Evolutionary conservation across 2,888 invertebrate species (phyloP).

Genomic region (Cryptocheilus praepositus): DNA sequence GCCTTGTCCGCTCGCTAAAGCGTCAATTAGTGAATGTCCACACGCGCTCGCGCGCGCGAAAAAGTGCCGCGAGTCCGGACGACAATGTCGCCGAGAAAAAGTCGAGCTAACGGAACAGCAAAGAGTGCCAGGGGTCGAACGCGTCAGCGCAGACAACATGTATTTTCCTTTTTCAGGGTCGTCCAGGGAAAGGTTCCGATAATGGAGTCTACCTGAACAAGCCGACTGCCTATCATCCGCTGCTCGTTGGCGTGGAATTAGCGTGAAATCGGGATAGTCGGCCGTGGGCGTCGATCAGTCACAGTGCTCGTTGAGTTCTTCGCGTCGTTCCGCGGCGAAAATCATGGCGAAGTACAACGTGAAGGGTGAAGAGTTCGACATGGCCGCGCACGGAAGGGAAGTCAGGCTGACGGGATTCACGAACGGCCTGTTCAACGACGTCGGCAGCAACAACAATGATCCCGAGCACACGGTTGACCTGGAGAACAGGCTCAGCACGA

Average conservation of each 20-base stretch:
- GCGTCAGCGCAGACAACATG: neutral
- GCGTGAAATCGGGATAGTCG: slow-evolving; percentile 15
- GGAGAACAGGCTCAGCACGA: slow-evolving; percentile 53
- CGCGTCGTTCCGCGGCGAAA: too few species aligned
- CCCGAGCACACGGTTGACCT: slow-evolving; percentile 46
- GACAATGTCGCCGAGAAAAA: neutral
- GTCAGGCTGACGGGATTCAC: slow-evolving; percentile 68
- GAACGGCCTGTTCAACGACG: slow-evolving; percentile 53
- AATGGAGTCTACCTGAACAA: slow-evolving; percentile 55
- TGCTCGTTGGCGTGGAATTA: neutral
- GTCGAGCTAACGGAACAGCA: neutral
- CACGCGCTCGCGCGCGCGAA: too few species aligned
- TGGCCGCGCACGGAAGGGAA: slow-evolving; percentile 59
- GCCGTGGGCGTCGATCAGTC: slow-evolving; percentile 8
- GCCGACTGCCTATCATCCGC: slow-evolving; percentile 3
- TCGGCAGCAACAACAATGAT: slow-evolving; percentile 48
- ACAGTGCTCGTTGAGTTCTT: neutral
- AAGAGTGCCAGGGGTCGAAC: neutral
- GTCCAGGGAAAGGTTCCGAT: slow-evolving; percentile 25
- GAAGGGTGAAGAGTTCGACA: slow-evolving; percentile 61
- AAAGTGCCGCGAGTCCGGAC: too few species aligned
- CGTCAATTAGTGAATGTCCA: too few species aligned
- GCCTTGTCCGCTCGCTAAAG: too few species aligned
- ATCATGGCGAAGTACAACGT: slow-evolving; percentile 76
- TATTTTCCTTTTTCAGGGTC: slow-evolving; percentile 35